These are phyloP conservation scores for Clarias laeviceps DNA, from an alignment of 2,797 vertebrate genomes.

Conservation along the genomic window DNA sequence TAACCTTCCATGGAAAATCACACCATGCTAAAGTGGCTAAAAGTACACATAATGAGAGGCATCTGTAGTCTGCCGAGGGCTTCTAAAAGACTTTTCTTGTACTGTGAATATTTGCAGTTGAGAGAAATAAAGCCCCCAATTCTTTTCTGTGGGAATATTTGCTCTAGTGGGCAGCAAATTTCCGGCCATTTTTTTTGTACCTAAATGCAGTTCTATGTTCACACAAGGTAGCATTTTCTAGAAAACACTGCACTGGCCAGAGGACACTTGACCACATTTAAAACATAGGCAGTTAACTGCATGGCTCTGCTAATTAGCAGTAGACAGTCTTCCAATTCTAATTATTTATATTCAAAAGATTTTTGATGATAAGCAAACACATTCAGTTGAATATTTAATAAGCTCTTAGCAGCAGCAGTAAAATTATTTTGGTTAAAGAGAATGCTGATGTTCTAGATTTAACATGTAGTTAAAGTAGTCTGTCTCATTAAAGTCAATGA, in stretches of 20 bases:
- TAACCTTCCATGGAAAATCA: slow-evolving; percentile 55
- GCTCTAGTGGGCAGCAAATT: slow-evolving; percentile 12
- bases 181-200: slow-evolving; percentile 9
- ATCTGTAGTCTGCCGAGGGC: slow-evolving; percentile 1
- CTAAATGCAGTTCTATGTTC: slow-evolving; percentile 19
- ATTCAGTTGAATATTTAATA: not conserved
- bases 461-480: not conserved
- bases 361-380: not conserved
- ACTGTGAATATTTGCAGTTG: slow-evolving; percentile 37
- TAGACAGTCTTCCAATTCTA: not conserved
- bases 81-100: slow-evolving; percentile 27
- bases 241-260: slow-evolving; percentile 3
- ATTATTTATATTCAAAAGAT: not conserved
- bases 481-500: not conserved
- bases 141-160: slow-evolving; percentile 44
- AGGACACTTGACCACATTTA: slow-evolving; percentile 4
- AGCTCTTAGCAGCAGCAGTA: not conserved
- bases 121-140: slow-evolving; percentile 39
- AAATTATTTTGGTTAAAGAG: not conserved
- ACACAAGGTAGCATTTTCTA: not conserved
- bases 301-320: not conserved
- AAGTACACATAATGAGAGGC: slow-evolving; percentile 49
- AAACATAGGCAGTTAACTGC: not conserved
- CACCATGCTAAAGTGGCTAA: slow-evolving; percentile 40
- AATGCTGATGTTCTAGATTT: not conserved